Evolutionary conservation across 2,797 vertebrate species (phyloP).

Genomic region (Champsocephalus gunnari): DNA sequence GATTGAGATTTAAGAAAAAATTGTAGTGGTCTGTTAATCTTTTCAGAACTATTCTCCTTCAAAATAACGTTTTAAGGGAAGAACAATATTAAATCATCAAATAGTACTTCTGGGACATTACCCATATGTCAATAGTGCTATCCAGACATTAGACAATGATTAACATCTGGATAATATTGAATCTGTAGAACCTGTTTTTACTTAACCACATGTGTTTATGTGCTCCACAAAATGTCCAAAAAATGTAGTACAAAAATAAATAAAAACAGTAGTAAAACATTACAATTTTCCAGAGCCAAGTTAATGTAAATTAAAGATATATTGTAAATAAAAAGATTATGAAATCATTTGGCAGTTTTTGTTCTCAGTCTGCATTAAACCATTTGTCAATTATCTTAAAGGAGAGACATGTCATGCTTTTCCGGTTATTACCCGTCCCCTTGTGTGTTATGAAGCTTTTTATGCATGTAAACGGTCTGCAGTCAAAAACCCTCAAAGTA

Average conservation of each 20-base stretch:
- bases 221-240: not conserved
- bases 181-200: not conserved
- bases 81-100: not conserved
- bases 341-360: no score
- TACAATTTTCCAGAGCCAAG: not conserved
- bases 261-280: no score
- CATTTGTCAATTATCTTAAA: no score
- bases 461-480: no score
- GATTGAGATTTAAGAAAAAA: no score
- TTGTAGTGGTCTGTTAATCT: no score
- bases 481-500: no score
- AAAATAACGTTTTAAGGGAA: constrained; percentile 27
- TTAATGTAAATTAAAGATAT: not conserved
- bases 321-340: no score
- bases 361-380: no score
- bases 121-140: not conserved
- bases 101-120: not conserved
- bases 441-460: no score
- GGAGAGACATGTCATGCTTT: no score
- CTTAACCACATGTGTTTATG: not conserved
- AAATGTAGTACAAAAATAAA: not conserved
- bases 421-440: no score
- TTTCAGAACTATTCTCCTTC: constrained; percentile 5
- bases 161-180: not conserved
- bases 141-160: not conserved